Percentiles rank a stretch among this genome's conserved stretches.
Conservation (phyloP, 2,888 invertebrate genomes). For the Doris montereyensis region DNA sequence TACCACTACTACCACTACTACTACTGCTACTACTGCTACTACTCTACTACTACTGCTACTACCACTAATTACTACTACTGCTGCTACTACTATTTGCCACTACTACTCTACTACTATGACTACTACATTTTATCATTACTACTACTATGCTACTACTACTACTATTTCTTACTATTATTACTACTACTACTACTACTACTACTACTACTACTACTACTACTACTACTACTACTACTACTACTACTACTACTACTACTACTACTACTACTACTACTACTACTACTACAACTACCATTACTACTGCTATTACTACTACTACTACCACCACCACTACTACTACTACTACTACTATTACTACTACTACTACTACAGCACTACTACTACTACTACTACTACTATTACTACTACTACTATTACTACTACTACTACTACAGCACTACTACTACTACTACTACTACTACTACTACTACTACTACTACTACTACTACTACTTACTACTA, state of each 20-base stretch:
- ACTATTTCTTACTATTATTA: no score
- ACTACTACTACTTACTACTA: constrained; percentile 26
- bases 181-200: constrained; percentile 40
- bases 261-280: constrained; percentile 31
- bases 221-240: constrained; percentile 39
- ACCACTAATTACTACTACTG: no score
- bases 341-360: constrained; percentile 3
- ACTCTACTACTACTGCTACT: no score
- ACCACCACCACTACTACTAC: constrained; percentile 13
- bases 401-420: constrained; percentile 14
- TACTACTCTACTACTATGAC: no score
- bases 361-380: no score
- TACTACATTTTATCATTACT: no score
- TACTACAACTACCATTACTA: constrained; percentile 10
- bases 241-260: constrained; percentile 38
- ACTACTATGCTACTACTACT: no score
- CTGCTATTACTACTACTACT: constrained; percentile 10
- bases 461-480: constrained; percentile 17
- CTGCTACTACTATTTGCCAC: no score
- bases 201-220: constrained; percentile 42
- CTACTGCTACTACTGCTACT: no score
- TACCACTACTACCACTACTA: no score
- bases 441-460: constrained; percentile 30
- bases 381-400: constrained; percentile 28
- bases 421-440: no score